Conservation (phyloP, 2,113 vertebrate species). For the Irena cyanogastra region DNA sequence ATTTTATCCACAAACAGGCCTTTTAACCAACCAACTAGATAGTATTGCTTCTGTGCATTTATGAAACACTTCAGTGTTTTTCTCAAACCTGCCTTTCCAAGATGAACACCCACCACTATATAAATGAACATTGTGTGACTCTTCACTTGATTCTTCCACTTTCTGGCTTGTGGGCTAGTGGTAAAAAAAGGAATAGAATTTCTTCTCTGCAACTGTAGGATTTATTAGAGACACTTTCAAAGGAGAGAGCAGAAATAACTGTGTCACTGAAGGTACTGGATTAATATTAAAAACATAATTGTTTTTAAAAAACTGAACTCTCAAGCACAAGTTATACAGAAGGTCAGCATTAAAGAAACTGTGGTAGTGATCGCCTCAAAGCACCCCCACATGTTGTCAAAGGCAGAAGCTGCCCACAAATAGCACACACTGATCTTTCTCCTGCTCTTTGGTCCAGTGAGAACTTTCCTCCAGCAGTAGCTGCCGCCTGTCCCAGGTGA, state of each 20-base stretch:
- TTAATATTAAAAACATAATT: neutral
- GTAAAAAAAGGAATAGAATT: neutral
- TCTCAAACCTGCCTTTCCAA: neutral
- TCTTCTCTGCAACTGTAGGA: neutral
- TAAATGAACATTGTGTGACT: neutral
- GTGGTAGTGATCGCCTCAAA: rapidly evolving
- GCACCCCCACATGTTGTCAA: rapidly evolving
- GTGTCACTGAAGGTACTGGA: neutral
- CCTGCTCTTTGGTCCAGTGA: neutral
- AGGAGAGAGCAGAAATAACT: neutral
- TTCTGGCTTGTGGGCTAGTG: neutral
- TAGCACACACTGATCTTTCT: rapidly evolving
- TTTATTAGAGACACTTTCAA: neutral
- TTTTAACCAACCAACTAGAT: neutral
- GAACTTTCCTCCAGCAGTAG: neutral
- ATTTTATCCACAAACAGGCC: neutral
- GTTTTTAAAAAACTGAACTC: neutral
- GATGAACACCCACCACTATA: neutral
- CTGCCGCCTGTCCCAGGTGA: neutral
- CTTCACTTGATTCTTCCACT: too few relatives aligned
- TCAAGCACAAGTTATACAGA: neutral
- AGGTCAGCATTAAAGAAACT: neutral
- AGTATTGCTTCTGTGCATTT: neutral
- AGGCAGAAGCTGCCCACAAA: neutral
- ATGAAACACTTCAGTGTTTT: neutral